Conservation (phyloP, 2,888 invertebrate genomes). For the Eilema caniola region DNA sequence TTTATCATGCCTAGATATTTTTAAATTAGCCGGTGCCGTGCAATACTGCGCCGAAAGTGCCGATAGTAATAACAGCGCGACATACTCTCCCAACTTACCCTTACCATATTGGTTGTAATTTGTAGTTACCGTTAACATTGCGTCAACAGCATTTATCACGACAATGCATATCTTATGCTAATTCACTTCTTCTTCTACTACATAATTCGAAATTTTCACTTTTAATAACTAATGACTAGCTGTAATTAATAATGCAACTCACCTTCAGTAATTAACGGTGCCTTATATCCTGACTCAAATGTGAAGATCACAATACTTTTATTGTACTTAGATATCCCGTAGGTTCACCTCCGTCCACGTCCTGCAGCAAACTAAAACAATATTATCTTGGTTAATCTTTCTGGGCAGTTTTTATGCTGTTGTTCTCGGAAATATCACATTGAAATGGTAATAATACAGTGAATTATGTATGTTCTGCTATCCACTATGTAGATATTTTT, state of each 20-base stretch:
- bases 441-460: constrained; percentile 61
- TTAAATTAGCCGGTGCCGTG: neutral
- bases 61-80: too few relatives aligned
- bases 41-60: neutral
- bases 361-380: constrained; percentile 55
- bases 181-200: neutral
- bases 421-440: constrained; percentile 39
- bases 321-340: neutral
- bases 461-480: constrained; percentile 63
- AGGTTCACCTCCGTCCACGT: constrained; percentile 19
- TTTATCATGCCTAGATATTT: too few relatives aligned
- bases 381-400: constrained; percentile 20
- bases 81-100: too few relatives aligned
- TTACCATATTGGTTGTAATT: neutral
- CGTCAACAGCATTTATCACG: neutral
- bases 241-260: neutral
- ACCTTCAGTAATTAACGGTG: neutral
- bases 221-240: neutral
- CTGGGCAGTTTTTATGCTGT: constrained; percentile 30
- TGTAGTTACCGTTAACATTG: neutral
- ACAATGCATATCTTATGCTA: neutral
- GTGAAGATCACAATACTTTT: neutral
- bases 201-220: neutral
- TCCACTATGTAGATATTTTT: constrained; percentile 38
- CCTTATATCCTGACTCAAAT: neutral